phyloP scores from a whole-genome alignment of 2,113 vertebrate species.

The Oenanthe melanoleuca region DNA sequence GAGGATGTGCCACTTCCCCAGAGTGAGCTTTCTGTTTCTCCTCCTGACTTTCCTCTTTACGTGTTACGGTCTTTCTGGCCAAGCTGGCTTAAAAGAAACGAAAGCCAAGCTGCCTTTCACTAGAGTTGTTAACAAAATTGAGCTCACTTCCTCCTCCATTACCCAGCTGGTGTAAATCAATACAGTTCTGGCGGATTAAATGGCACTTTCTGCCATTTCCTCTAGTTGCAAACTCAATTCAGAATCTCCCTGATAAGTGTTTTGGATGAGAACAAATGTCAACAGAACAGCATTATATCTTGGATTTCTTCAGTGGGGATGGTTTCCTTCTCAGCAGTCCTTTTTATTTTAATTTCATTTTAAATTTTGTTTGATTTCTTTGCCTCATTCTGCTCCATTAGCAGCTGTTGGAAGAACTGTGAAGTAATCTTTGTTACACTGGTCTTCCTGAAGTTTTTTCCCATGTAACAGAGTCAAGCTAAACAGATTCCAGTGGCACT shows the following conservation, averaged over 20 bases:
- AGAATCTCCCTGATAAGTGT: not conserved
- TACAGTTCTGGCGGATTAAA: not conserved
- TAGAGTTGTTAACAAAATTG: not conserved
- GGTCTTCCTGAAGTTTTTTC: not conserved
- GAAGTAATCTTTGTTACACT: not conserved
- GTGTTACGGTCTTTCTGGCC: not conserved
- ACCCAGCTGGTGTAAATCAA: conserved; percentile 23
- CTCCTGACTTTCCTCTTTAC: not conserved
- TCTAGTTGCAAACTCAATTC: not conserved
- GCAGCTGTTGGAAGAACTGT: not conserved
- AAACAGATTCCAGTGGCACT: not conserved
- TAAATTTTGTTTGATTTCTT: not conserved
- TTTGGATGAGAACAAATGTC: not conserved
- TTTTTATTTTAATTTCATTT: not conserved
- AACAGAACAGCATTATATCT: not conserved
- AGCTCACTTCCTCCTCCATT: not conserved
- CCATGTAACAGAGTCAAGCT: not conserved
- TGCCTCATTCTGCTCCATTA: not conserved
- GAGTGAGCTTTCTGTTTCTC: not conserved
- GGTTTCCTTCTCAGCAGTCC: not conserved
- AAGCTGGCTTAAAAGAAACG: not conserved
- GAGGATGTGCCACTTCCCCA: not conserved
- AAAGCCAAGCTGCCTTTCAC: not conserved
- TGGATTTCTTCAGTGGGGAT: not conserved
- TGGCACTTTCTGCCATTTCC: not conserved